Percentiles rank a stretch among this genome's conserved stretches.
Conservation (phyloP, 2,797 vertebrate species). For the Huso huso region DNA sequence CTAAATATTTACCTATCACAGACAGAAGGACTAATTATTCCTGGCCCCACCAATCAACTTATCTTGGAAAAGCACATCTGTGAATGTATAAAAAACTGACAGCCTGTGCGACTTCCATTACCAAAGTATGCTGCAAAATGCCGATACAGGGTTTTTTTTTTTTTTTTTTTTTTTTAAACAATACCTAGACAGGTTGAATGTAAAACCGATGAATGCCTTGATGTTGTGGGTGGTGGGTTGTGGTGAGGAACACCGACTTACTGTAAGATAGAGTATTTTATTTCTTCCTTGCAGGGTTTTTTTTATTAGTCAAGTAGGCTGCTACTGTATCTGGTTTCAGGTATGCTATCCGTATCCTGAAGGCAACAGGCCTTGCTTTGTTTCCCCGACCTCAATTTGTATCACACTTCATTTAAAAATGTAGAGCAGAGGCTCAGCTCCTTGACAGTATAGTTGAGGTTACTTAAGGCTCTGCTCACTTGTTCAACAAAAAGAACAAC, state of each 20-base stretch:
- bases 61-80: neutral
- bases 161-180: neutral
- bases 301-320: neutral
- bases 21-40: conserved; percentile 1
- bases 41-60: neutral
- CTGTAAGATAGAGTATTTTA: neutral
- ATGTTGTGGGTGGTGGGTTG: neutral
- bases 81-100: neutral
- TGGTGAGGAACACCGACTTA: neutral
- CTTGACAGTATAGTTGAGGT: too few species aligned
- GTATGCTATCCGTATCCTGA: neutral
- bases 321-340: neutral
- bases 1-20: conserved; percentile 6
- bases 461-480: too few species aligned
- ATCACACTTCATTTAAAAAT: too few species aligned
- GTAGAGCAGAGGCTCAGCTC: too few species aligned
- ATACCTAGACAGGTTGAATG: neutral
- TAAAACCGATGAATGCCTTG: neutral
- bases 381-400: neutral
- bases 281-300: neutral
- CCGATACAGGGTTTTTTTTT: neutral
- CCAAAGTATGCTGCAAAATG: neutral
- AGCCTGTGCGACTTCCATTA: neutral
- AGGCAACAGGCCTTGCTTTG: neutral
- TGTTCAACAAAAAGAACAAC: too few species aligned